Evolutionary conservation across 2,113 vertebrate species (phyloP), one percentile per base, ranked within the genome.

Genomic region (Epinephelus cyanopodus): DNA sequence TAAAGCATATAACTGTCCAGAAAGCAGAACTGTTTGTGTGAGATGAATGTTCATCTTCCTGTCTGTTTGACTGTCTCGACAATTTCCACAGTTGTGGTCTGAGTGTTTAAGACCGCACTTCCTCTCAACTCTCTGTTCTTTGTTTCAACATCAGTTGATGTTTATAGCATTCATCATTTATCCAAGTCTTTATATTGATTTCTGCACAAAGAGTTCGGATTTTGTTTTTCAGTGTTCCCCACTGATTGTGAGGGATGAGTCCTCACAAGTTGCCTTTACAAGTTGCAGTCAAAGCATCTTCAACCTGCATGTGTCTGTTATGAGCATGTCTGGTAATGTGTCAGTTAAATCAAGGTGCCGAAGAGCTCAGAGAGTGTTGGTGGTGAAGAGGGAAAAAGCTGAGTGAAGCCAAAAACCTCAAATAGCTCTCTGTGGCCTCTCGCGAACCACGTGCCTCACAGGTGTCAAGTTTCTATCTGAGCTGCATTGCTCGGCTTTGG

Each of bases 391-490:
- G 37, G 45, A 12, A 57, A 12, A 33, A 11, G 17, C 3, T 18
- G 39, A 77, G 42, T 25, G 65, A 39, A 39, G 3, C 45, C 6
- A 60, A 52, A 33, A 60, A 21, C 23, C 15, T 61, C 15, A 67
- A 58, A 67, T 68, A 68, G 53, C 14, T 69, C 13, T 48, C 11
- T 42, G 52, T 61, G 70, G 73, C 62, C 57, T 25, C 63, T 74
- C 50, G 7, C 66, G 60, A 48, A 84, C 25, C 45, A 77, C 63
- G 58, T 84, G 81, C 77, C 18, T 68, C 54, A 42, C 77, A 45
- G 17, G 81, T 81, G 50, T 84, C 73, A 50, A 7, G 71, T 88
- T 88, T 84, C 86, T 50, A 50, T 42, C 58, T 9, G 54, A 64
- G 54, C 29, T 60, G 52, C 25, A 5, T 25, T 47, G 52, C 68